Conservation (phyloP, 2,888 invertebrate genomes). For the Pristionchus arcanus region DNA sequence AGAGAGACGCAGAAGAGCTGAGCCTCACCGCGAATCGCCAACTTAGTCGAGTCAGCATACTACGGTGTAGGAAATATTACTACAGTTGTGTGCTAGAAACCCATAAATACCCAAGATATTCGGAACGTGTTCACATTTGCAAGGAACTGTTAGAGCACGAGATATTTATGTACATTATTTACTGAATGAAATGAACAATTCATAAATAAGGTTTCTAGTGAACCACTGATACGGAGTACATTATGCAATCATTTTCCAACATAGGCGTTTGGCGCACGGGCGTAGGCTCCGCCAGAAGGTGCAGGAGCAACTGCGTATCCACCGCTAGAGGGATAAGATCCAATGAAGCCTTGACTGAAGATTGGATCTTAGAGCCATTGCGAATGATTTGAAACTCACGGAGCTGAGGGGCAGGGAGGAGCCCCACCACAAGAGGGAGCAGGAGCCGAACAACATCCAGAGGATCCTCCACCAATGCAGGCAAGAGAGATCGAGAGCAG, state of each 20-base stretch:
- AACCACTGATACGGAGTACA: neutral
- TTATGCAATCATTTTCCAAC: slow-evolving; percentile 9
- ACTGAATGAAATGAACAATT: neutral
- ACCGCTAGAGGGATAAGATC: slow-evolving; percentile 3
- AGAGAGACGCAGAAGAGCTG: neutral
- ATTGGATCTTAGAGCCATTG: neutral
- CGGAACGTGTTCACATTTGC: slow-evolving; percentile 11
- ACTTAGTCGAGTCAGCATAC: slow-evolving; percentile 9
- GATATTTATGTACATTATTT: slow-evolving; percentile 20
- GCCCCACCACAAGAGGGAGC: slow-evolving; percentile 47
- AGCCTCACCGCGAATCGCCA: neutral
- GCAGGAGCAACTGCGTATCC: slow-evolving; percentile 27
- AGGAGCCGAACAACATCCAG: slow-evolving; percentile 47
- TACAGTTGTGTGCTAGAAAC: neutral
- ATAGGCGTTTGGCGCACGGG: slow-evolving; percentile 24
- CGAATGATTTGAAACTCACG: neutral
- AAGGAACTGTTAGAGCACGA: neutral
- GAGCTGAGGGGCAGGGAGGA: slow-evolving; percentile 37
- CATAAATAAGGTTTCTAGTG: slow-evolving; percentile 31
- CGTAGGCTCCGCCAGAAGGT: slow-evolving; percentile 20
- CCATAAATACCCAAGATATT: neutral
- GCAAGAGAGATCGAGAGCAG: slow-evolving; percentile 23
- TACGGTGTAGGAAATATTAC: neutral
- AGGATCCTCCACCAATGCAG: slow-evolving; percentile 48
- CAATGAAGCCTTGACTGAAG: slow-evolving; percentile 45